These are phyloP conservation scores for Eilema griseolum DNA, from an alignment of 2,888 invertebrate genomes.

Conservation along the genomic window DNA sequence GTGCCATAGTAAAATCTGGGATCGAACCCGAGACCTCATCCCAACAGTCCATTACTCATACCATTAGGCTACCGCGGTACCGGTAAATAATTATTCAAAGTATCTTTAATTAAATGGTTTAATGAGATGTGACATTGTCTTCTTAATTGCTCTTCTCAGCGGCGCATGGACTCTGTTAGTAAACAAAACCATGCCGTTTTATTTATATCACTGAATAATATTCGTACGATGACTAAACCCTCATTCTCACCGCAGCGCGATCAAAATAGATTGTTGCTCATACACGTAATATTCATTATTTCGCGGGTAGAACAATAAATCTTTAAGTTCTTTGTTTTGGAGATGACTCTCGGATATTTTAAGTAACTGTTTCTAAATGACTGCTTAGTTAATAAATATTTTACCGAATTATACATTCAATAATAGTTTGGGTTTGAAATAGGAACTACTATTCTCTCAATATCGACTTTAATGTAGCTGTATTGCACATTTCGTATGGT, in stretches of 20 bases:
- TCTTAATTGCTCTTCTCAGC: background rate
- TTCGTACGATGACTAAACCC: conserved; percentile 50
- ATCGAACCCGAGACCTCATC: too few species aligned
- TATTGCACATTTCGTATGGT: background rate
- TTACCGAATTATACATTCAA: background rate
- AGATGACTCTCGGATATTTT: conserved; percentile 21
- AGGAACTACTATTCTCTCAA: too few species aligned
- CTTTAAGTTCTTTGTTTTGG: conserved; percentile 33
- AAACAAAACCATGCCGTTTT: conserved; percentile 55
- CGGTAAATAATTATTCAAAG: background rate
- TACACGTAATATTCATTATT: conserved; percentile 44
- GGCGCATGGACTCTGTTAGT: conserved; percentile 51
- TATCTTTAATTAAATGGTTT: background rate
- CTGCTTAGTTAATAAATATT: conserved; percentile 1
- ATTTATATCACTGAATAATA: conserved; percentile 39
- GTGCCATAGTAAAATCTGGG: too few species aligned
- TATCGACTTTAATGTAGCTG: too few species aligned
- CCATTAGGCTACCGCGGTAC: too few species aligned
- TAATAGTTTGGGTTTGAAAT: too few species aligned
- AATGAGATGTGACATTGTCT: background rate
- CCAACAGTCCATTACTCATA: too few species aligned
- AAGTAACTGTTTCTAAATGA: conserved; percentile 10
- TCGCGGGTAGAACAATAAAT: conserved; percentile 43
- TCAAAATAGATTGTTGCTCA: conserved; percentile 60
- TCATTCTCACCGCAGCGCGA: conserved; percentile 27